These are phyloP conservation scores for Gasterosteus nipponicus DNA, from an alignment of 2,113 vertebrate genomes.

Conservation along the genomic window DNA sequence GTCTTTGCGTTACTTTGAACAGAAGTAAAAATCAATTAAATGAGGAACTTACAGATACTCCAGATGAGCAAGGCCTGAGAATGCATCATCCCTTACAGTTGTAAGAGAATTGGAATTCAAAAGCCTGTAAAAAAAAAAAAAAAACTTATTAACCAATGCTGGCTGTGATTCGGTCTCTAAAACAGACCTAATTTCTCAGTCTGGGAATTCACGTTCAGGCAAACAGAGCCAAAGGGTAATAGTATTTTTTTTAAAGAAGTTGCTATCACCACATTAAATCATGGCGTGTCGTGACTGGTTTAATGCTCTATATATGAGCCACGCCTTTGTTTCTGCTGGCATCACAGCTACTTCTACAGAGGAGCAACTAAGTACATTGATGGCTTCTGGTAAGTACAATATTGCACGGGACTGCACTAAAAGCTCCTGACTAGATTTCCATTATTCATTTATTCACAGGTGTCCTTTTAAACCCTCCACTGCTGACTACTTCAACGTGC, in stretches of 20 bases:
- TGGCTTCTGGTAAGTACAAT: conserved; percentile 7
- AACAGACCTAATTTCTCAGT: background rate
- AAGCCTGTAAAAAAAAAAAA: conserved; percentile 81
- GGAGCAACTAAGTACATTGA: conserved; percentile 23
- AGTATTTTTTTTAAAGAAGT: background rate
- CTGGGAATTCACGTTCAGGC: background rate
- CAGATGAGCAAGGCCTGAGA: conserved; percentile 94
- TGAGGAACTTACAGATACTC: conserved; percentile 93
- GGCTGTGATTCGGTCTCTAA: background rate
- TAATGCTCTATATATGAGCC: conserved; percentile 21
- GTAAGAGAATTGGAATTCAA: conserved; percentile 97
- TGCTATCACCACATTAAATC: background rate
- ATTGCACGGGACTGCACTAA: background rate
- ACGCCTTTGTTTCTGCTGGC: conserved; percentile 54
- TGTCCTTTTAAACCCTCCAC: conserved; percentile 18
- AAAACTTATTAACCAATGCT: background rate
- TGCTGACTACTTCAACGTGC: conserved; percentile 6
- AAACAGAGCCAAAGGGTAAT: background rate
- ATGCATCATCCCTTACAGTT: conserved; percentile 94
- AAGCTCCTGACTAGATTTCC: background rate
- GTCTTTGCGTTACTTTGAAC: background rate
- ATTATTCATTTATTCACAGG: conserved; percentile 4
- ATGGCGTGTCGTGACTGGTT: background rate
- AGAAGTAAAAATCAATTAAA: background rate
- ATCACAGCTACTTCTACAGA: conserved; percentile 17